A percentile compares a stretch with the other conserved stretches of the same genome.
Conservation (phyloP, 2,113 vertebrate genomes). For the Cinclus cinclus region DNA sequence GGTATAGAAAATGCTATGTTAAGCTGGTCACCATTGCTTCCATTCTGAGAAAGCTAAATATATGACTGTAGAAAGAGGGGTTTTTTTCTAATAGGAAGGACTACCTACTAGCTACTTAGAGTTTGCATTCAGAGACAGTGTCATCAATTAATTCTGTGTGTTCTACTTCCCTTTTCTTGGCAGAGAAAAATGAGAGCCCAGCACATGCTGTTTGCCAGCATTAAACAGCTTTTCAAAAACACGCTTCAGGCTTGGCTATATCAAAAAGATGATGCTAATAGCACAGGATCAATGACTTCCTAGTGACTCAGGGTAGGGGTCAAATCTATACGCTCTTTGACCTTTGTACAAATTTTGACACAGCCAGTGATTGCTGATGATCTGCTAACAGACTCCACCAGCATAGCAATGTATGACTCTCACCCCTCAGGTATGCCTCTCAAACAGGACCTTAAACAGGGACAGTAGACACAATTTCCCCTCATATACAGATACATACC, state of each 20-base stretch:
- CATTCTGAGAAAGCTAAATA: background rate
- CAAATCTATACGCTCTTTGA: constrained; percentile 12
- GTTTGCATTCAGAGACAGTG: background rate
- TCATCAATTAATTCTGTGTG: constrained; percentile 10
- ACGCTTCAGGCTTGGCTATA: background rate
- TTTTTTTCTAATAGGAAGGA: background rate
- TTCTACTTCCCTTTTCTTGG: background rate
- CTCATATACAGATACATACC: background rate
- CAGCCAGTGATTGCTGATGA: background rate
- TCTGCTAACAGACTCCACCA: background rate
- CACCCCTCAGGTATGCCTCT: background rate
- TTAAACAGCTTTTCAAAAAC: constrained; percentile 10
- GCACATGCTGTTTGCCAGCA: background rate
- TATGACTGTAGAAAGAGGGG: background rate
- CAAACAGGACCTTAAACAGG: background rate
- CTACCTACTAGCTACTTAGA: background rate
- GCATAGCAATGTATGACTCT: background rate
- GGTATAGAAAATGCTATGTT: background rate
- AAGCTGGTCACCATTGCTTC: background rate
- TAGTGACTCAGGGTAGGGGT: background rate
- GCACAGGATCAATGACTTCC: constrained; percentile 23
- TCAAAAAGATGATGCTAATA: constrained; percentile 3
- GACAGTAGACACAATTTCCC: background rate
- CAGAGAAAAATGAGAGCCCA: constrained; percentile 18
- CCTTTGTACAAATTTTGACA: background rate